Base-by-base conservation (phyloP, 2,113 vertebrate species). In the Symphodus melops region DNA sequence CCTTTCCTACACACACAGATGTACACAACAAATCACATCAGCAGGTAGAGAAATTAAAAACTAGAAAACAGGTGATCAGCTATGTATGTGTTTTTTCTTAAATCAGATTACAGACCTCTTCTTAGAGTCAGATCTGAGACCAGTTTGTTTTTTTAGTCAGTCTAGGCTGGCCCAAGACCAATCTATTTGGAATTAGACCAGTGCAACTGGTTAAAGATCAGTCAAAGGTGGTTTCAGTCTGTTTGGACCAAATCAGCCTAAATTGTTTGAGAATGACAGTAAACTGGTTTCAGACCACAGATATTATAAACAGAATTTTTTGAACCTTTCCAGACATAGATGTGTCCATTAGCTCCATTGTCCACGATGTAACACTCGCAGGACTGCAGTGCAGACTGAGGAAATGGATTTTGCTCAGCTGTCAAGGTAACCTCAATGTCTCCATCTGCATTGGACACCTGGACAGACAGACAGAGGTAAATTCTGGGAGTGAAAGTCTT, bases 281-380 rank as follows among this genome's bases (percentile, higher is more conserved):
- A 48, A 46, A 46, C 42, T 14, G 13, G 42, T 46, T 37, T 21
- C 36, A 21, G 4, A 23, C n/a, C 28, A 8, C 9, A n/a, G 3
- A 33, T 9, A 19, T 20, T 16, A 19, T 9, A 56, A 60, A 16
- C 1, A 20, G 23, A 49, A 6, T 11, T 54, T 11, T 25, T 12
- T 1, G 7, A 28, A 83, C 87, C 82, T 89, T 89, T 89, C 87
- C 87, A 89, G 60, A 86, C 37, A 9, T 52, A 89, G 65, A 87
- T 42, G n/a, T 51, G 36, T 57, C 80, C 72, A 1, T 75, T 82
- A 42, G 68, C 48, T 7, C 77, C 81, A 1, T 84, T 79, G 68
- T 89, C 85, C 0, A 87, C 46, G 84, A 97, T 95, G 90, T 96
- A 97, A 79, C 96, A 97, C 75, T 97, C 96, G 0, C 92, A 91